Percentiles rank a stretch among this genome's conserved stretches.
Evolutionary conservation across 2,113 vertebrate genomes (phyloP).

Genomic region (Tenrec ecaudatus): DNA sequence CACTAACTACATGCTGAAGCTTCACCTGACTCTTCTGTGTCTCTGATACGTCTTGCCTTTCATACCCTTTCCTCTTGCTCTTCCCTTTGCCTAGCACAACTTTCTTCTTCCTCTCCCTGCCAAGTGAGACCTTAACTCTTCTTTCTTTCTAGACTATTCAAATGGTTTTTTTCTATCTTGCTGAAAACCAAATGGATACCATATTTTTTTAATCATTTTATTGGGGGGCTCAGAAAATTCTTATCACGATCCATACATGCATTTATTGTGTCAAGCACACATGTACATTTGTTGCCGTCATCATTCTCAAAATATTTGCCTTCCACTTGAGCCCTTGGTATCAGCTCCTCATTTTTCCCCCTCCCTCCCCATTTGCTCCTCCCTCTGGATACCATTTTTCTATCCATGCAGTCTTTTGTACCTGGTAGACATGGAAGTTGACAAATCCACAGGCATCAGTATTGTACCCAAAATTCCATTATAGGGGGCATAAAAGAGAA

Average conservation of each 20-base stretch:
- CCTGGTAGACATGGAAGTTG: background rate
- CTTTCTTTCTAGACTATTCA: slow-evolving; percentile 18
- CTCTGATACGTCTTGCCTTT: background rate
- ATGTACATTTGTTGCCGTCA: too few species aligned
- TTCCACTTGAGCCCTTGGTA: too few species aligned
- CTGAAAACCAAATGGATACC: slow-evolving; percentile 3
- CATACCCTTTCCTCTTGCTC: background rate
- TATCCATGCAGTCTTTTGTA: background rate
- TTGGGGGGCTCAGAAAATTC: too few species aligned
- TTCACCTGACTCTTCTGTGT: background rate
- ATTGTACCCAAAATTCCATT: too few species aligned
- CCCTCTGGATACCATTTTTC: background rate
- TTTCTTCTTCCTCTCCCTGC: background rate
- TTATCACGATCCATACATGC: too few species aligned
- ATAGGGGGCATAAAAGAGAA: too few species aligned
- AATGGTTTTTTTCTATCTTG: background rate
- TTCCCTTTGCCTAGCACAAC: background rate
- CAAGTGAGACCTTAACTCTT: background rate
- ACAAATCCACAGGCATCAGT: too few species aligned
- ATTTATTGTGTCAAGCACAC: too few species aligned
- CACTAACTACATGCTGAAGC: background rate
- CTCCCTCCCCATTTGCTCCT: too few species aligned
- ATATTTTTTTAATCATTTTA: too few species aligned
- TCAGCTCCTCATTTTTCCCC: too few species aligned
- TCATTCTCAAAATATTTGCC: too few species aligned